Evolutionary conservation across 1,140 invertebrate species (phyloP).

Genomic region (Protaetia brevitarsis): DNA sequence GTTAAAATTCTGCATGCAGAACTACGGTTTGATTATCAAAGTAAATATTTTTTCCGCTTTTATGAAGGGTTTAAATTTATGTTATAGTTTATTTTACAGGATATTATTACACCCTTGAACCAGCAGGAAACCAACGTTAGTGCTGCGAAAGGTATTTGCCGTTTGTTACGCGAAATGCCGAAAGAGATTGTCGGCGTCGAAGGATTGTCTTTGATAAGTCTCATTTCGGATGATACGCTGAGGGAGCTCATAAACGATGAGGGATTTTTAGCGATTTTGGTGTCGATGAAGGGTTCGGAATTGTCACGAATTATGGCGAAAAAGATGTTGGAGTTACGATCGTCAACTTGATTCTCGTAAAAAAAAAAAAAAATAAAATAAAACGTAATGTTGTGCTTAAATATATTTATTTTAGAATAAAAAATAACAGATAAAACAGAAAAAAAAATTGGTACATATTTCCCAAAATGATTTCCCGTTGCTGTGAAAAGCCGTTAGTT

Average conservation of each 20-base stretch:
- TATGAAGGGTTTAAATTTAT: background rate
- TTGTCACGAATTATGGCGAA: constrained; percentile 40
- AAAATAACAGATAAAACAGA: too few relatives aligned
- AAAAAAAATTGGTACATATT: too few relatives aligned
- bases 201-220: constrained; percentile 35
- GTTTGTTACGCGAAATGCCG: constrained; percentile 36
- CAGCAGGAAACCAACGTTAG: background rate
- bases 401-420: background rate
- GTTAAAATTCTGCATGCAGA: constrained; percentile 39
- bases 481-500: too few relatives aligned
- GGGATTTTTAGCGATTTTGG: constrained; percentile 36
- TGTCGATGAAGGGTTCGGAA: constrained; percentile 35
- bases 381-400: too few relatives aligned
- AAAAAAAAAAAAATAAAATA: too few relatives aligned
- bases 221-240: constrained; percentile 34
- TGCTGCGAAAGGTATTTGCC: constrained; percentile 32
- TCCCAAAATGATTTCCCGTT: too few relatives aligned
- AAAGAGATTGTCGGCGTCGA: constrained; percentile 33
- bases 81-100: constrained; percentile 1
- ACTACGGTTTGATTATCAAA: constrained; percentile 36
- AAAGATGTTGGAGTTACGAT: constrained; percentile 37
- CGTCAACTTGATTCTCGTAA: too few relatives aligned
- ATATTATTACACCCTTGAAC: constrained; percentile 25
- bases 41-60: constrained; percentile 32
- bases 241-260: constrained; percentile 36